Evolutionary conservation across 2,113 vertebrate species (phyloP).

Genomic region (Hippocampus abdominalis): DNA sequence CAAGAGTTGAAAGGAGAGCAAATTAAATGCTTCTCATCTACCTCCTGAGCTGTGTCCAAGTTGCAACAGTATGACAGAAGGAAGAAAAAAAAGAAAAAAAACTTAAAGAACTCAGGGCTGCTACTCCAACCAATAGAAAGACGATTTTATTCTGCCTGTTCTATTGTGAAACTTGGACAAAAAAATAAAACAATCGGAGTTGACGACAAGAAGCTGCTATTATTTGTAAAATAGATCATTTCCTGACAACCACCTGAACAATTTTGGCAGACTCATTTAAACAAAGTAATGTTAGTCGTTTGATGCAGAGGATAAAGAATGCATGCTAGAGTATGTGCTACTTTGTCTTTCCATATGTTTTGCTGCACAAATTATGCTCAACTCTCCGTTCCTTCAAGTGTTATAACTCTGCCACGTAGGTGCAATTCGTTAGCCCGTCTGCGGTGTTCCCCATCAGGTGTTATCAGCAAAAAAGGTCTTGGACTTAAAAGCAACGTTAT

Average conservation of each 20-base stretch:
- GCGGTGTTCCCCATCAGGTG: too few relatives aligned
- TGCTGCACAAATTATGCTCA: too few relatives aligned
- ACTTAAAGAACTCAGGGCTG: slow-evolving; percentile 25
- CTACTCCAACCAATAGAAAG: slow-evolving; percentile 26
- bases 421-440: too few relatives aligned
- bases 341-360: too few relatives aligned
- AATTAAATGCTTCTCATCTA: slow-evolving; percentile 68
- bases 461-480: too few relatives aligned
- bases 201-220: background rate
- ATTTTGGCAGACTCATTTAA: too few relatives aligned
- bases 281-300: too few relatives aligned
- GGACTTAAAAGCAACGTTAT: too few relatives aligned
- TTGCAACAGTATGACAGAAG: slow-evolving; percentile 57
- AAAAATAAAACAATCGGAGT: background rate
- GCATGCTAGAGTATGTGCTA: background rate
- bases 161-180: background rate
- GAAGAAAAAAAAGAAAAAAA: slow-evolving; percentile 22
- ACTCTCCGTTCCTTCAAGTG: too few relatives aligned
- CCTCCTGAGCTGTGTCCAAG: slow-evolving; percentile 55
- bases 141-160: slow-evolving; percentile 29
- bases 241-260: background rate
- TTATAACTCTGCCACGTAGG: too few relatives aligned
- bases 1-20: slow-evolving; percentile 61
- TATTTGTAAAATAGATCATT: background rate
- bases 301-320: background rate